Base-by-base conservation (phyloP, 2,113 vertebrate species). In the Vanacampus margaritifer region DNA sequence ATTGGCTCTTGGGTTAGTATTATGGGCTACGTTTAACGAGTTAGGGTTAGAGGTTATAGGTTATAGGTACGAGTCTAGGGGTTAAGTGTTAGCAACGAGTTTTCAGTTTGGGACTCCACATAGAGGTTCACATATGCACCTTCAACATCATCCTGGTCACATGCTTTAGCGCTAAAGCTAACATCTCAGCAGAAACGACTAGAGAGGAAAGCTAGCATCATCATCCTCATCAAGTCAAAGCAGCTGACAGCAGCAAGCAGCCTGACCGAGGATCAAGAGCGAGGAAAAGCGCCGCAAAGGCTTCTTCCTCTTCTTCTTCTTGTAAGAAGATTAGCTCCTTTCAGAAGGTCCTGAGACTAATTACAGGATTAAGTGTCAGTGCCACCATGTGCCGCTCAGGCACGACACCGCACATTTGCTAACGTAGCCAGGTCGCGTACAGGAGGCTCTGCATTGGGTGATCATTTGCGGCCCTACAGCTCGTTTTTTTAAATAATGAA, bases 311-410 rank as follows among this genome's bases (percentile, higher is more conserved):
- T 14, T 45, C 14, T 17, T 45, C 39, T 57, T 7, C 60, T 43
- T 41, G 39, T 43, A 62, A 62, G 60, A 3, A 45, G 60, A 62
- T 62, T 62, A 62, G 60, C 23, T 61, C 35, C 58, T 61, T 61
- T 61, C 58, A 39, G 58, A 21, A 45, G 60, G 60, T 43, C 39
- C 39, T 45, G 60, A 26, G 60, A 62, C 60, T 62, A 45, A 62
- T 62, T 41, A 62, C 13, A 62, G 60, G 39, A 41, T 62, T 62
- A 62, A 26, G 60, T 43, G 60, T 45, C n/a, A 26, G 39, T 43
- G 60, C 23, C 58, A 61, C 58, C 36, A 39, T 23, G 58, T 61
- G 58, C 12, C n/a, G 19, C n/a, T 26, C 37, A 17, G 60, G 60
- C n/a, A 62, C n/a, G 37, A 43, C 37, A 41, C 6, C 37, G 17